Conservation (phyloP, 1,140 invertebrate genomes). For the Temnothorax curvispinosus region DNA sequence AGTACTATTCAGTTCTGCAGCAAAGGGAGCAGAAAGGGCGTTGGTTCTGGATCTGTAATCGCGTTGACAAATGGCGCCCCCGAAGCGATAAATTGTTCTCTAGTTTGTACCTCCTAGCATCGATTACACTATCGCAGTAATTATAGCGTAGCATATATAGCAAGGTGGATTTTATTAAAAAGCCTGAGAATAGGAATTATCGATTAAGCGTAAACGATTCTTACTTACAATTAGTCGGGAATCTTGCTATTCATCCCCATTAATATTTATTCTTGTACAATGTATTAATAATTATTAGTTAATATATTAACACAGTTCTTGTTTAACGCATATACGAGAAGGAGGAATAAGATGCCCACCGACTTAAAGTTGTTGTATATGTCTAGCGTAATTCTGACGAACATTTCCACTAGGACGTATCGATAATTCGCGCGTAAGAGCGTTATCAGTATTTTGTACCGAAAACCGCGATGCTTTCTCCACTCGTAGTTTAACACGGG, state of each 20-base stretch:
- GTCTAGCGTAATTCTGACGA: neutral
- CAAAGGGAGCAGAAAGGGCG: conserved; percentile 61
- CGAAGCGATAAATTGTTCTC: conserved; percentile 62
- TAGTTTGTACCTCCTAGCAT: conserved; percentile 58
- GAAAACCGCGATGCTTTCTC: neutral
- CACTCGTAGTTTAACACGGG: conserved; percentile 28
- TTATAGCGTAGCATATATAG: conserved; percentile 31
- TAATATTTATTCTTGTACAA: neutral
- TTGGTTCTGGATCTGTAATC: conserved; percentile 62
- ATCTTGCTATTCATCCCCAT: neutral
- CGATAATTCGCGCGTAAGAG: neutral
- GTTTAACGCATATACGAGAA: neutral
- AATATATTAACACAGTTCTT: neutral
- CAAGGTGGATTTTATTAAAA: conserved; percentile 46
- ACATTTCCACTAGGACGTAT: neutral
- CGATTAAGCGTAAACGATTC: neutral
- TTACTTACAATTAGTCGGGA: neutral
- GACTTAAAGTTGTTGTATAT: neutral
- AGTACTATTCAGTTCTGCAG: conserved; percentile 58
- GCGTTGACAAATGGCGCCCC: conserved; percentile 59
- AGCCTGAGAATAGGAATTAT: conserved; percentile 11
- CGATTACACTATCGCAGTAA: conserved; percentile 56
- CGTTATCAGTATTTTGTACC: conserved; percentile 1
- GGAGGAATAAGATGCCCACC: neutral
- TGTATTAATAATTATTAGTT: neutral